Base-by-base conservation (phyloP, 2,888 invertebrate species). In the Hyposoter dolosus region DNA sequence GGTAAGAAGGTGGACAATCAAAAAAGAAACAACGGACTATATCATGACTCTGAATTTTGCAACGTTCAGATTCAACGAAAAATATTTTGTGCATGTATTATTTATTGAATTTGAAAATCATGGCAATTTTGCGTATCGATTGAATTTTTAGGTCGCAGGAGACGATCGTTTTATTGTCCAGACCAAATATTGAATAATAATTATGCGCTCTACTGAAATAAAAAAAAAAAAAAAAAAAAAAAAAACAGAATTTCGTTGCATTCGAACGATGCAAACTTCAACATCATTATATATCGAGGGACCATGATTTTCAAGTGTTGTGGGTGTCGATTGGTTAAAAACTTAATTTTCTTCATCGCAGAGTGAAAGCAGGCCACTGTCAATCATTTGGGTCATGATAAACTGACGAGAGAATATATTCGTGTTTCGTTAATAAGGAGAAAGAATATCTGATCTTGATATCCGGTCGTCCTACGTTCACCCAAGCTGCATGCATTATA, bases 381-480 rank as follows among this genome's bases (percentile, higher is more conserved):
- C 45, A 79, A 28, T 50, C 68, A 79, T 72, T 12, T 35, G 28
- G 23, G 50, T 19, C 65, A 81, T 60, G 60, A 74, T 75, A 79
- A 63, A 32, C 35, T n/a, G 50, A 43, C 32, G 28, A 40, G 63
- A 50, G 65, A 47, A 19, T 19, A 56, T n/a, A 17, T 79, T 68
- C 17, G 60, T 74, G 66, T 74, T 60, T 79, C 66, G 40, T 66
- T 79, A 53, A 66, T 60, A 68, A 75, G 45, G 32, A 69, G 35
- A 35, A 43, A 76, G 47, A 43, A 40, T 32, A 43, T 23, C 43
- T 50, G 50, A 69, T 80, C 68, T 78, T 32, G 68, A 56, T 47
- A 66, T 60, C 68, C n/a, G 60, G 43, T 84, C 60, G 74, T 75
- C 50, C 83, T 56, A 75, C 75, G 75, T 40, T n/a, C 12, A 17